Percentiles rank a stretch among this genome's conserved stretches.
These are phyloP conservation scores for Eriosoma lanigerum DNA, from an alignment of 1,140 invertebrate genomes.

Conservation along the genomic window DNA sequence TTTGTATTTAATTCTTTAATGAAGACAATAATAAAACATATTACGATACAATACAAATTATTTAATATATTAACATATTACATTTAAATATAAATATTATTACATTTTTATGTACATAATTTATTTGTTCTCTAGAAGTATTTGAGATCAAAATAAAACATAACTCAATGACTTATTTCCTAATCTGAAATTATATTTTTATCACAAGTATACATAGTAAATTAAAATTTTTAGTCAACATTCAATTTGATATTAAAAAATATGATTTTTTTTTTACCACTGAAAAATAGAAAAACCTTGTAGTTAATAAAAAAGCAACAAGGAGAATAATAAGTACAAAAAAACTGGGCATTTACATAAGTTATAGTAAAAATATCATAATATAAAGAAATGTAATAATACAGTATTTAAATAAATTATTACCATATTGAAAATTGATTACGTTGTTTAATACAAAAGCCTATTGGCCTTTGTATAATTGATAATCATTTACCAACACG, in stretches of 20 bases:
- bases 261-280: not conserved
- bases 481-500: constrained; percentile 55
- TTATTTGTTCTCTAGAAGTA: not conserved
- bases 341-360: not conserved
- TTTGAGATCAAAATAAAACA: constrained; percentile 6
- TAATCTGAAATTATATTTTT: not conserved
- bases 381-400: too few relatives aligned
- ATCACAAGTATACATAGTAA: not conserved
- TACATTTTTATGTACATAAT: not conserved
- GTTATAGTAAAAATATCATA: too few relatives aligned
- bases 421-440: constrained; percentile 4
- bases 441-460: constrained; percentile 28
- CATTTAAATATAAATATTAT: too few relatives aligned
- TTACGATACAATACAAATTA: not conserved
- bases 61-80: too few relatives aligned
- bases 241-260: not conserved
- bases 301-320: not conserved
- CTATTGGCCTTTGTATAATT: constrained; percentile 36
- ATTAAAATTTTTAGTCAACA: not conserved
- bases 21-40: not conserved
- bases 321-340: not conserved
- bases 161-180: not conserved
- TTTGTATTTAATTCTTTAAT: too few relatives aligned
- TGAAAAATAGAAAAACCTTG: too few relatives aligned
- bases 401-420: not conserved